phyloP scores from a whole-genome alignment of 2,888 invertebrate genomes.

The Drosophila antonietae region DNA sequence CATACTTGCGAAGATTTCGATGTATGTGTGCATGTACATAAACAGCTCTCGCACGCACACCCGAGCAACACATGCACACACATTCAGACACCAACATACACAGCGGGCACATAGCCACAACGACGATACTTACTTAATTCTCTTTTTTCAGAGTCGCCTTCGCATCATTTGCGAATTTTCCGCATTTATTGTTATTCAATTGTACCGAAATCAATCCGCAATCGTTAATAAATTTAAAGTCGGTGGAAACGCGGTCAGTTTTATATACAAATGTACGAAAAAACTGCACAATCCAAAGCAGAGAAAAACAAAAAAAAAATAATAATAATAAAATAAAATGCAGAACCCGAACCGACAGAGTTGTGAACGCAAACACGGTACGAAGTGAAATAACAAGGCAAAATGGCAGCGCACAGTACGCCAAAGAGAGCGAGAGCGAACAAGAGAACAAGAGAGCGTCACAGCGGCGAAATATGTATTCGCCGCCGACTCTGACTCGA shows the following conservation, averaged over 20 bases:
- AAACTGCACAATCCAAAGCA: slow-evolving; percentile 68
- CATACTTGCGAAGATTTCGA: slow-evolving; percentile 40
- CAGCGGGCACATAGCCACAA: slow-evolving; percentile 51
- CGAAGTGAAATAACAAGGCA: slow-evolving; percentile 77
- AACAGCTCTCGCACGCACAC: slow-evolving; percentile 44
- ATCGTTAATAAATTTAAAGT: slow-evolving; percentile 36
- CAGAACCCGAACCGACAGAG: slow-evolving; percentile 77
- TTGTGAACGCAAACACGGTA: slow-evolving; percentile 78
- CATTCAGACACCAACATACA: slow-evolving; percentile 15
- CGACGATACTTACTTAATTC: slow-evolving; percentile 74
- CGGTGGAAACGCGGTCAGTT: slow-evolving; percentile 45
- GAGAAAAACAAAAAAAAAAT: slow-evolving; percentile 75
- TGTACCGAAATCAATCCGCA: slow-evolving; percentile 47
- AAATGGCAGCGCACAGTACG: slow-evolving; percentile 60
- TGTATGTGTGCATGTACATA: slow-evolving; percentile 35
- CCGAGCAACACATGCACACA: slow-evolving; percentile 23
- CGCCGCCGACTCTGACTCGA: slow-evolving; percentile 52
- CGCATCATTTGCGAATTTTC: slow-evolving; percentile 74
- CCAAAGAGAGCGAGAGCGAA: slow-evolving; percentile 41
- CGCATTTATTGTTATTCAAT: slow-evolving; percentile 64
- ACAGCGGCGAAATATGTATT: slow-evolving; percentile 60
- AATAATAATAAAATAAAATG: slow-evolving; percentile 77
- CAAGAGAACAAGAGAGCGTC: slow-evolving; percentile 49
- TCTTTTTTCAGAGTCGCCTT: slow-evolving; percentile 64
- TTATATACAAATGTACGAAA: slow-evolving; percentile 56